Conservation (phyloP, 2,888 invertebrate genomes). For the Platycheirus rosarum region DNA sequence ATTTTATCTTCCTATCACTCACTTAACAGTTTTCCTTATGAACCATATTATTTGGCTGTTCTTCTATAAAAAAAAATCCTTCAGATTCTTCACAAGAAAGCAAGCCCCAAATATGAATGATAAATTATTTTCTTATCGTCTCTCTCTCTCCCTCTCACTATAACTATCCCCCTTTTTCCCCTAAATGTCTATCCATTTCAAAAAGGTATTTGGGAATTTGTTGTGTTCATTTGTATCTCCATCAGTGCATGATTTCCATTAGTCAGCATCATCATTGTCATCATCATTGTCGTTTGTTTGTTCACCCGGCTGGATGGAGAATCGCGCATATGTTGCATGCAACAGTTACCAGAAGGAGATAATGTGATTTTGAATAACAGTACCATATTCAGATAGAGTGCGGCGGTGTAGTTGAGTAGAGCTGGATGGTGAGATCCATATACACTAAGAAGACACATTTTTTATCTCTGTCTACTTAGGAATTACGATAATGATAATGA, state of each 20-base stretch:
- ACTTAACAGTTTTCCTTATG: constrained; percentile 34
- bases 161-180: not conserved
- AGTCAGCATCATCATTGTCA: constrained; percentile 66
- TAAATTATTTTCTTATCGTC: constrained; percentile 57
- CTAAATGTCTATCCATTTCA: not conserved
- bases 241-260: constrained; percentile 60
- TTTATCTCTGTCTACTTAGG: constrained; percentile 19
- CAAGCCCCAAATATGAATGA: constrained; percentile 53
- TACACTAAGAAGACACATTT: constrained; percentile 64
- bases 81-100: constrained; percentile 19
- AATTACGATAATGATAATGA: constrained; percentile 50
- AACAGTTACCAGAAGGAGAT: constrained; percentile 52
- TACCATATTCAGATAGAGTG: constrained; percentile 42
- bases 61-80: constrained; percentile 36
- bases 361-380: constrained; percentile 69
- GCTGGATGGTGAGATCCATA: constrained; percentile 23
- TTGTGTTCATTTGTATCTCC: constrained; percentile 33
- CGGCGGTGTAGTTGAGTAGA: not conserved
- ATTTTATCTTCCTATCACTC: constrained; percentile 40
- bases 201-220: constrained; percentile 52
- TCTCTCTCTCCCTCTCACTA: constrained; percentile 9
- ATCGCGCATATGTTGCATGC: constrained; percentile 53
- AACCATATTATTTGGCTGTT: constrained; percentile 1
- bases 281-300: constrained; percentile 19
- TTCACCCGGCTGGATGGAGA: constrained; percentile 10